Evolutionary conservation across 2,797 vertebrate species (phyloP).

Genomic region (Caiman crocodilus): DNA sequence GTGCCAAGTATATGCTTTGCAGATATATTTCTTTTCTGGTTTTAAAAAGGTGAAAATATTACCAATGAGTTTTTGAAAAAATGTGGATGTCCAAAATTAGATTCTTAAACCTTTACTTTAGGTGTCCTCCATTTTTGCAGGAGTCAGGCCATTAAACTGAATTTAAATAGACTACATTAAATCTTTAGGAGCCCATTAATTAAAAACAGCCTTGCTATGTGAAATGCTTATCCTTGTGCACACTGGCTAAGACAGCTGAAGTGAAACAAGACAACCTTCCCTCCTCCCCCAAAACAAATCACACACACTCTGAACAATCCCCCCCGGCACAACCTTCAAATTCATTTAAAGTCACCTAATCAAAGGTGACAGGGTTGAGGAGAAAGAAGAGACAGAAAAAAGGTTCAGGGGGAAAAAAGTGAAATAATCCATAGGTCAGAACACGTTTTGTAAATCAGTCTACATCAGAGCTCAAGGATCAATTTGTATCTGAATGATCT

Average conservation of each 20-base stretch:
- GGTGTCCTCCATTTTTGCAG: background rate
- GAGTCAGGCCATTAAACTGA: background rate
- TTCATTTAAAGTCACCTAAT: background rate
- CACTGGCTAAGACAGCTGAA: background rate
- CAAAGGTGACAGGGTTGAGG: background rate
- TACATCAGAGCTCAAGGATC: slow-evolving; percentile 69
- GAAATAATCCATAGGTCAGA: slow-evolving; percentile 16
- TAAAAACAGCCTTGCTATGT: background rate
- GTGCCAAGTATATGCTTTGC: background rate
- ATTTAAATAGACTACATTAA: background rate
- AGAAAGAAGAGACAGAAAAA: background rate
- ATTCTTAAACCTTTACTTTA: background rate
- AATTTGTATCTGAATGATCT: slow-evolving; percentile 46
- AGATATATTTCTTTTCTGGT: background rate
- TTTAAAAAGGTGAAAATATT: background rate
- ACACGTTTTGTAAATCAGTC: background rate
- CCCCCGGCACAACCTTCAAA: background rate
- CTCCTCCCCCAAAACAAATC: background rate
- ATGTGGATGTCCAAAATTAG: background rate
- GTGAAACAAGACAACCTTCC: background rate
- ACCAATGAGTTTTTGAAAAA: background rate
- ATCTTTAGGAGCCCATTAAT: background rate
- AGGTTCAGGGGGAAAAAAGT: background rate
- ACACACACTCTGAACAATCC: fast-evolving
- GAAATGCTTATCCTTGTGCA: background rate